Evolutionary conservation across 2,113 vertebrate genomes (phyloP), one percentile per base, ranked within the genome.

Genomic region (Clupea harengus): DNA sequence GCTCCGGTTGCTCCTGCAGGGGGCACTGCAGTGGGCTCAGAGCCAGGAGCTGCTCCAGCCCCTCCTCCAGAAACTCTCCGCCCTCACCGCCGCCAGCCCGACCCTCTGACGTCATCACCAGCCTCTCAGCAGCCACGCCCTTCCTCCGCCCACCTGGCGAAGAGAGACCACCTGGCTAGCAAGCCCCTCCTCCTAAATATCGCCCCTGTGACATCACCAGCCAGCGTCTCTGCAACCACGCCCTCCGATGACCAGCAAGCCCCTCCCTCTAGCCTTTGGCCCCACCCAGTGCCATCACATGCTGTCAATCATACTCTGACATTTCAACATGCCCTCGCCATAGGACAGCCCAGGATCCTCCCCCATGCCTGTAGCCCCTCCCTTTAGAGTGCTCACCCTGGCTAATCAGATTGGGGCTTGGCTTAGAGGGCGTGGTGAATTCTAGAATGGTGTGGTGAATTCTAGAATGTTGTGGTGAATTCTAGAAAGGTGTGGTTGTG

Each of bases 31-130:
- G 15, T 96, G 96, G 89, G 95, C 97, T 89, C 93, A 91, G 57
- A 93, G 94, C 90, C 96, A 97, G 78, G 95, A 97, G 90, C 92
- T 91, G 86, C 88, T 97, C 90, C 94, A 94, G 83, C 96, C 96
- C 81, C 88, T 98, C 83, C 91, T 99, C 18, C 96, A 96, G 87
- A 93, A 94, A 88, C 93, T 95, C 84, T 96, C 95, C 0, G 93
- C 87, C 81, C 83, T 87, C 82, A 64, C 87, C 86, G 82, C 45
- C 50, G 86, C 86, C 82, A 82, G 82, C 86, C 82, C 46, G 45
- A 25, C 50, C 64, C 28, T 45, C 50, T 75, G 84, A 85, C 81
- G 89, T 84, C 82, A 83, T 54, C 81, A 78, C 83, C 47, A 82
- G 60, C 6, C 13, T 78, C 72, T 78, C 72, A 1, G 72, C 72